Evolutionary conservation across 2,888 invertebrate genomes (phyloP), one percentile per base, ranked within the genome.

Genomic region (Uloborus plumipes): DNA sequence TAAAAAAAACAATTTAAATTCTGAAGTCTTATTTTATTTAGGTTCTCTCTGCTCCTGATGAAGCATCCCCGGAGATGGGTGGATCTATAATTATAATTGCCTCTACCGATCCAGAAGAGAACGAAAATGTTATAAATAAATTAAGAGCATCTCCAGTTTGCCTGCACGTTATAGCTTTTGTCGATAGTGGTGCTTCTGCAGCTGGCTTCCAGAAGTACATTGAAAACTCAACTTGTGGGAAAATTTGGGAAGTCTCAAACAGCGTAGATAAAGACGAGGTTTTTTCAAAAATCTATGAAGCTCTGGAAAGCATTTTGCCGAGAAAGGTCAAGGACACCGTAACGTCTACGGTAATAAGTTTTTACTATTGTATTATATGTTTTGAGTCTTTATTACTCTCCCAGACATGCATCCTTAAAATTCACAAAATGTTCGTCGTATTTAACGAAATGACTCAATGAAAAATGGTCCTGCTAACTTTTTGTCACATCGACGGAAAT

Each of bases 21-120:
- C n/a, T 26, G 4, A 26, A 4, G 26, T 26, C 26, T 26, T 26
- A 26, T 26, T 26, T 4, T 3, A 26, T 26, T 26, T 26, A 26
- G 26, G 26, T 26, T 26, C 26, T 26, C 6, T n/a, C n/a, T 53
- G 15, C 18, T 22, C 3, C 22, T 22, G 22, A 59, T 20, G 13
- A 14, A 0, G 59, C 3, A 4, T 22, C 18, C 18, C n/a, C 20
- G 7, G 51, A 3, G 4, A 13, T 31, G 9, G 31, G 16, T 16
- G 66, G 65, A 20, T 14, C 18, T 9, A 58, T 74, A 14, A 22
- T 66, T 47, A 15, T 74, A n/a, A 55, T 65, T 18, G 15, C 58
- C 31, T 14, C 11, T 55, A 15, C 55, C 14, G 31, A 49, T 22
- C 15, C 15, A 16, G n/a, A 18, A 31, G 50, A 49, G 14, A 47